Percentiles rank a stretch among this genome's conserved stretches.
phyloP scores from a whole-genome alignment of 2,797 vertebrate species.

The Gouania willdenowi region DNA sequence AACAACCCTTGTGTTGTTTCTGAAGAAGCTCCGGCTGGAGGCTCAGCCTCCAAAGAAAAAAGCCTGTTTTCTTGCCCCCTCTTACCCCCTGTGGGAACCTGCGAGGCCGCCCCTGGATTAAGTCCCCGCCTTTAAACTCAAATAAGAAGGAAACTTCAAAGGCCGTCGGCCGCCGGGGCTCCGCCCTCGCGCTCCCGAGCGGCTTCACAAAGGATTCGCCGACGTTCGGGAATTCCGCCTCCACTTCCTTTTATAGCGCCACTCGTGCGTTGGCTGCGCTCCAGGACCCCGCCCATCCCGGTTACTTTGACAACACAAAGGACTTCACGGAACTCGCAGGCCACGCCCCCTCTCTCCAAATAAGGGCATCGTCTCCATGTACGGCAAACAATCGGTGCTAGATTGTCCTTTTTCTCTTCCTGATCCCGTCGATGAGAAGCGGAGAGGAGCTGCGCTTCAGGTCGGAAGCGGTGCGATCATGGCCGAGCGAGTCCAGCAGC shows the following conservation, averaged over 20 bases:
- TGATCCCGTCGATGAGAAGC: constrained; percentile 93
- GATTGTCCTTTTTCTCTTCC: constrained; percentile 80
- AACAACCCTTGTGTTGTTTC: constrained; percentile 61
- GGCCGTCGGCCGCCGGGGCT: constrained; percentile 60
- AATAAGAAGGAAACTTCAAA: constrained; percentile 73
- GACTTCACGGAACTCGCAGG: constrained; percentile 66
- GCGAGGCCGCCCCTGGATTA: constrained; percentile 71
- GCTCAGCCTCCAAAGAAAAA: constrained; percentile 47
- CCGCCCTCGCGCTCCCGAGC: constrained; percentile 67
- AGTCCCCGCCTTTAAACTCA: constrained; percentile 73
- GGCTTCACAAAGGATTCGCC: constrained; percentile 79
- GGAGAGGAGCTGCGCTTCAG: constrained; percentile 91
- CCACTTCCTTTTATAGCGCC: constrained; percentile 76
- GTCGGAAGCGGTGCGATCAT: constrained; percentile 97
- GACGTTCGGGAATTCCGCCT: constrained; percentile 79
- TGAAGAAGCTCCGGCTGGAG: constrained; percentile 58
- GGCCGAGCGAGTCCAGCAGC: constrained; percentile 99
- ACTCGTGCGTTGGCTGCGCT: constrained; percentile 69
- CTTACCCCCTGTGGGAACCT: constrained; percentile 69
- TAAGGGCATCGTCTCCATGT: constrained; percentile 75
- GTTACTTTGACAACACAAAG: constrained; percentile 75
- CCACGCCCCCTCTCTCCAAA: constrained; percentile 70
- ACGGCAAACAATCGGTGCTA: constrained; percentile 81
- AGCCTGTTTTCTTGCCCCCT: constrained; percentile 64
- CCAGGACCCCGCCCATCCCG: constrained; percentile 64